Evolutionary conservation across 2,888 invertebrate species (phyloP).

Genomic region (Trichogramma dendrolimi): DNA sequence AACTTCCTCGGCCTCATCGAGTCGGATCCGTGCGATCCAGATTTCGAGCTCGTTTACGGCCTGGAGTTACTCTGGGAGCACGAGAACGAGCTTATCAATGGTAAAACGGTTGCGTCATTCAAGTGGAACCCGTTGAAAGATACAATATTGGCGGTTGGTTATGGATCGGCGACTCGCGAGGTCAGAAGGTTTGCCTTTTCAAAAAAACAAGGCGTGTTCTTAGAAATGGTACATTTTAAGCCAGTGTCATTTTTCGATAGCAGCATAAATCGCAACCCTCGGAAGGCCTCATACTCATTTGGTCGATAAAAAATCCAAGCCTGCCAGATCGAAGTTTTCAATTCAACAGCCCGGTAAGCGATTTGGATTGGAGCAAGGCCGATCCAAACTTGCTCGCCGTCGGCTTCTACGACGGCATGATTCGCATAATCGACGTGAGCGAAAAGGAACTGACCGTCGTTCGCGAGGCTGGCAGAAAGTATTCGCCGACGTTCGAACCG

Average conservation of each 20-base stretch:
- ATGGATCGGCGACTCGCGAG: constrained; percentile 53
- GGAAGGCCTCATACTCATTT: constrained; percentile 68
- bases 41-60: constrained; percentile 65
- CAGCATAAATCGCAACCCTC: constrained; percentile 52
- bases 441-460: constrained; percentile 55
- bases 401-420: constrained; percentile 70
- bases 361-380: constrained; percentile 65
- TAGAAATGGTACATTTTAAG: constrained; percentile 1
- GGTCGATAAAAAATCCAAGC: constrained; percentile 73
- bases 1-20: constrained; percentile 64
- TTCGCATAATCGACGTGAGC: constrained; percentile 69
- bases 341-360: constrained; percentile 64
- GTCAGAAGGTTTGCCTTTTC: background rate
- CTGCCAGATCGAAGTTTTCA: constrained; percentile 68
- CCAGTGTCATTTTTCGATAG: background rate
- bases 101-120: constrained; percentile 61
- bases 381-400: constrained; percentile 71
- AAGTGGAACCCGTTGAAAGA: constrained; percentile 66
- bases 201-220: background rate
- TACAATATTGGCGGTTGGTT: constrained; percentile 71
- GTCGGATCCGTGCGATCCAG: constrained; percentile 61
- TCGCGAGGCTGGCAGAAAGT: constrained; percentile 57
- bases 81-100: constrained; percentile 52
- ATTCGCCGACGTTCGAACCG: constrained; percentile 64
- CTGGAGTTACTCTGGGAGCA: constrained; percentile 68